These are phyloP conservation scores for Chloropsis hardwickii DNA, from an alignment of 2,113 vertebrate species.

Conservation along the genomic window DNA sequence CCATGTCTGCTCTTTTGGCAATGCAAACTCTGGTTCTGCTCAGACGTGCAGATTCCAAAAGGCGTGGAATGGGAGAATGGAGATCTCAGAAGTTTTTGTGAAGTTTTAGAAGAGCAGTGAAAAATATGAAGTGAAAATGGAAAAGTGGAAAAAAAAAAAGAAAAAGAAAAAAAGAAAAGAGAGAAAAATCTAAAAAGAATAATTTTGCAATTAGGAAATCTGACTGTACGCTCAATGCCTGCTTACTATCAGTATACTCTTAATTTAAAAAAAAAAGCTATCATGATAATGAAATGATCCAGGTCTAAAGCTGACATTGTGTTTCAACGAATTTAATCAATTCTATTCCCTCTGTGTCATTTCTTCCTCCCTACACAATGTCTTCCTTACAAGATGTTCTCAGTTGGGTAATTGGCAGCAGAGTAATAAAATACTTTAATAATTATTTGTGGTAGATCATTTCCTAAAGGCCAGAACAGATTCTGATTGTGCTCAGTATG, in stretches of 20 bases:
- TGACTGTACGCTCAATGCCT: neutral
- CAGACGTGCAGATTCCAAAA: constrained; percentile 8
- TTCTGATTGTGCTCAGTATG: neutral
- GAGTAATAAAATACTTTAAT: neutral
- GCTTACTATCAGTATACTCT: neutral
- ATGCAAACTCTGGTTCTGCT: constrained; percentile 32
- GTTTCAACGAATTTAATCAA: neutral
- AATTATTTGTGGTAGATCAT: neutral
- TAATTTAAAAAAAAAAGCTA: neutral
- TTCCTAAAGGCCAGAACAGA: neutral
- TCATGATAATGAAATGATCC: neutral
- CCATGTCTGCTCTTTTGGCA: constrained; percentile 51
- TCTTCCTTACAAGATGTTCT: neutral
- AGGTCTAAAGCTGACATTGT: neutral
- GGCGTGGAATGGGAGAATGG: neutral
- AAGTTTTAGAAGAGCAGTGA: neutral
- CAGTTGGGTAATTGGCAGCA: neutral
- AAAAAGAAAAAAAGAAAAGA: neutral
- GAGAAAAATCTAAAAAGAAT: neutral
- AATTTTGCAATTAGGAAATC: neutral
- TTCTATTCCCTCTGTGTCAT: neutral
- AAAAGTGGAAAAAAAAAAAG: neutral
- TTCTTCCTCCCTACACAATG: neutral
- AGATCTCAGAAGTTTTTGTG: constrained; percentile 12
- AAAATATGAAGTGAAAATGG: constrained; percentile 18